These are phyloP conservation scores for Pristis pectinata DNA, from an alignment of 2,797 vertebrate species.

Conservation along the genomic window DNA sequence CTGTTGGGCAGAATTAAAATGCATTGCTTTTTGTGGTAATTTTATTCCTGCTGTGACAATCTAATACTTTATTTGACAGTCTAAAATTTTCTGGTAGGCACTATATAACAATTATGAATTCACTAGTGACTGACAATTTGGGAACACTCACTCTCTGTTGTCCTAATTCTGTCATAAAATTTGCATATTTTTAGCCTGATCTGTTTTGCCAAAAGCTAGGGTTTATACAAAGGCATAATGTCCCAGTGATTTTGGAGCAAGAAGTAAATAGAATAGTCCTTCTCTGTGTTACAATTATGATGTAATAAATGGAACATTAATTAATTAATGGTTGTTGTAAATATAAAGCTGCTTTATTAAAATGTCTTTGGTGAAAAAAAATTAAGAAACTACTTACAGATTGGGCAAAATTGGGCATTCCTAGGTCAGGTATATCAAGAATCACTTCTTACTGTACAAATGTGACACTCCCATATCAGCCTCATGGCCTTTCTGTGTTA, in stretches of 20 bases:
- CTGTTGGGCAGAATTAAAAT: not conserved
- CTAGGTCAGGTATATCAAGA: not conserved
- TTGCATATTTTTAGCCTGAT: constrained; percentile 34
- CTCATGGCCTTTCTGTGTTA: not conserved
- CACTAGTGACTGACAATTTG: constrained; percentile 33
- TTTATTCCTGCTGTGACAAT: constrained; percentile 29
- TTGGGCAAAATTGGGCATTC: not conserved
- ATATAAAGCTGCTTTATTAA: not conserved
- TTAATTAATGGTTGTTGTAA: not conserved
- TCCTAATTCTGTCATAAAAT: constrained; percentile 36
- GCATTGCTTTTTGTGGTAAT: constrained; percentile 16
- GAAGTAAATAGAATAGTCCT: not conserved
- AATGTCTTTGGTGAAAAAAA: not conserved
- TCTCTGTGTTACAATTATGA: not conserved
- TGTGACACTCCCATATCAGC: not conserved
- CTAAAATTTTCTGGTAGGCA: not conserved
- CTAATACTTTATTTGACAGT: constrained; percentile 32
- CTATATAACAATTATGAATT: constrained; percentile 30
- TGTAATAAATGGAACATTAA: not conserved
- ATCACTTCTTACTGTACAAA: not conserved
- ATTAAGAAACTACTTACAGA: not conserved
- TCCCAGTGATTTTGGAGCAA: not conserved
- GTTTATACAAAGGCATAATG: not conserved
- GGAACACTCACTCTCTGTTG: constrained; percentile 32
- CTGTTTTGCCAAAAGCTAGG: constrained; percentile 31